Percentiles rank a stretch among this genome's conserved stretches.
phyloP scores from a whole-genome alignment of 2,113 vertebrate species.

The Nyctibius bracteatus region DNA sequence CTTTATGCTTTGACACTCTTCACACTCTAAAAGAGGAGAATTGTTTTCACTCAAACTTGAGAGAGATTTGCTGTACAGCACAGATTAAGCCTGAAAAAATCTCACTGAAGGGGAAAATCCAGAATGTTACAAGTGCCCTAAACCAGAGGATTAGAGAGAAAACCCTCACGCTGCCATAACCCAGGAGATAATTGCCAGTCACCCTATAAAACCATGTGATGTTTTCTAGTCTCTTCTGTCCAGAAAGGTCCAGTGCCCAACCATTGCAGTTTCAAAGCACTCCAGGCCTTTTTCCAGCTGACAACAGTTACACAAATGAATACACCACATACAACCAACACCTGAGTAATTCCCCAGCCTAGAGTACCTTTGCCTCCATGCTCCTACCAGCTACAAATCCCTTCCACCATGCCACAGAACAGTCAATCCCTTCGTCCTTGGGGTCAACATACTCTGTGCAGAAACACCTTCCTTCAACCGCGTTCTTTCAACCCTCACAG shows the following conservation, averaged over 20 bases:
- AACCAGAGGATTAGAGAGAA: constrained; percentile 24
- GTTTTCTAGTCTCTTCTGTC: background rate
- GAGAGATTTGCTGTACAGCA: constrained; percentile 17
- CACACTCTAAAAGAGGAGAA: background rate
- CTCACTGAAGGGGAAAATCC: constrained; percentile 8
- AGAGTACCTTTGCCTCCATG: background rate
- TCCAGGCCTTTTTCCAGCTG: background rate
- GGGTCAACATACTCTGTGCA: background rate
- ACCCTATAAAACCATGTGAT: background rate
- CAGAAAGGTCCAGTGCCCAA: background rate
- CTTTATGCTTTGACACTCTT: constrained; percentile 20
- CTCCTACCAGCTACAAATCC: background rate
- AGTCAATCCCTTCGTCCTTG: background rate
- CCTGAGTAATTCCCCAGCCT: background rate
- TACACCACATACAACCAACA: background rate
- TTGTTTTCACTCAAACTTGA: constrained; percentile 28
- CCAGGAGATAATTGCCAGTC: background rate
- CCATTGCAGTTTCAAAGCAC: background rate
- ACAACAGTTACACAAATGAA: background rate
- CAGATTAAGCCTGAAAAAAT: constrained; percentile 19
- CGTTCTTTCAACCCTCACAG: background rate
- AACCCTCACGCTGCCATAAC: background rate
- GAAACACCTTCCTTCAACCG: background rate
- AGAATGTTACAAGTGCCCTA: constrained; percentile 18
- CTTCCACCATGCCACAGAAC: background rate